Percentiles rank a stretch among this genome's conserved stretches.
Evolutionary conservation across 2,888 invertebrate species (phyloP).

Genomic region (Camptogramma bilineatum): DNA sequence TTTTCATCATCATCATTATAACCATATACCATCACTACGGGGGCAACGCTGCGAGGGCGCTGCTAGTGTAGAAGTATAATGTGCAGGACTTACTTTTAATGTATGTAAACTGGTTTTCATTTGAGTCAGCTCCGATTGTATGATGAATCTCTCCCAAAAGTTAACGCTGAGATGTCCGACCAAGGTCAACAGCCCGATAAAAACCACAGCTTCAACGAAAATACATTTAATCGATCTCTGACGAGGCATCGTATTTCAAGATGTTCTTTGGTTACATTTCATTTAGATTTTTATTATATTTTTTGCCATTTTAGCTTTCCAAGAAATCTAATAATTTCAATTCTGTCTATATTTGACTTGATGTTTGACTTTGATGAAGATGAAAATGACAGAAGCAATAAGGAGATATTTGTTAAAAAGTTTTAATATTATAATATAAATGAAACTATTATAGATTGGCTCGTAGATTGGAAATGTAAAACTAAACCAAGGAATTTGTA

Average conservation of each 20-base stretch:
- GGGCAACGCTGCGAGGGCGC: no score
- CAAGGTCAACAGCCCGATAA: constrained; percentile 59
- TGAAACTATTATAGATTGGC: no score
- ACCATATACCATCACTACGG: no score
- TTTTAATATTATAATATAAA: no score
- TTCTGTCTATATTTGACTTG: no score
- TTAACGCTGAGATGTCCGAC: constrained; percentile 64
- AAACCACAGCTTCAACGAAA: constrained; percentile 58
- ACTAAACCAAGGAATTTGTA: no score
- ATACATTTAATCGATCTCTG: constrained; percentile 49
- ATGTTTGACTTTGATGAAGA: no score
- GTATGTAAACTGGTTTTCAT: constrained; percentile 64
- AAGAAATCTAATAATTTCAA: neutral
- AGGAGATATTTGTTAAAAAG: no score
- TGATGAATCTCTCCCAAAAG: constrained; percentile 67
- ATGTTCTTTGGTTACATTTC: constrained; percentile 12
- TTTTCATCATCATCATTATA: no score
- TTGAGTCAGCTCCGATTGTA: constrained; percentile 59
- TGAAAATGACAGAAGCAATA: no score
- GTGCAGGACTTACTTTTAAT: constrained; percentile 59
- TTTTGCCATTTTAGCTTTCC: constrained; percentile 18
- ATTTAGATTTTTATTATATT: constrained; percentile 20
- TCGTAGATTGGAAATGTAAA: no score
- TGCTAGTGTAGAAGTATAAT: neutral
- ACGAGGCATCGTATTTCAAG: constrained; percentile 53